These are phyloP conservation scores for Hypsibius dujardini DNA, from an alignment of 1,140 invertebrate species.

Conservation along the genomic window DNA sequence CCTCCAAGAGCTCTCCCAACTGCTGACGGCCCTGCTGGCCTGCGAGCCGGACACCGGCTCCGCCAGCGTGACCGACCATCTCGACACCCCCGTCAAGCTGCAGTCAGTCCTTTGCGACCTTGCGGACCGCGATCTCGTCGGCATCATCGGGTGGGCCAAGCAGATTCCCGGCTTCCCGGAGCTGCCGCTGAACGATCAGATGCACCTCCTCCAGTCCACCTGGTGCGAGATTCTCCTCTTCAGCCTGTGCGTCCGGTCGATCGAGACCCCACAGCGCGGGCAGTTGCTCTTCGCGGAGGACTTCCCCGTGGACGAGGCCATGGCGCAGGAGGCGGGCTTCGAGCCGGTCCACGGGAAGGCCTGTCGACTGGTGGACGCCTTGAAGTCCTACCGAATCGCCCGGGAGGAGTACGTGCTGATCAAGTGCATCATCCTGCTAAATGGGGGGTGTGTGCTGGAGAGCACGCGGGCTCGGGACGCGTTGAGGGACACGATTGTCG, in stretches of 20 bases:
- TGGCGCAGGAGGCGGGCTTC: conserved; percentile 3
- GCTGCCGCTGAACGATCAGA: conserved; percentile 72
- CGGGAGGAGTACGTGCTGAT: conserved; percentile 27
- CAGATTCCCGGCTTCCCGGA: conserved; percentile 87
- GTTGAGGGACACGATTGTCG: conserved; percentile 67
- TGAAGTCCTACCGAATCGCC: not conserved
- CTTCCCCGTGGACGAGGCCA: conserved; percentile 49
- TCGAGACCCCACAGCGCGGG: not conserved
- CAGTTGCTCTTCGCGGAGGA: conserved; percentile 30
- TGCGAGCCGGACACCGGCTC: conserved; percentile 71
- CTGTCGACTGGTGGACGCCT: not conserved
- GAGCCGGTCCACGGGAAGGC: not conserved
- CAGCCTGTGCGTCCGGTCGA: conserved; percentile 65
- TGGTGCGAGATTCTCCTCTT: conserved; percentile 88
- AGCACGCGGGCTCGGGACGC: conserved; percentile 60
- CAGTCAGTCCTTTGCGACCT: conserved; percentile 56
- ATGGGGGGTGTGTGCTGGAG: conserved; percentile 62
- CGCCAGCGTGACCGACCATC: conserved; percentile 34
- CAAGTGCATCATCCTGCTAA: conserved; percentile 28
- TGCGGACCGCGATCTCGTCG: conserved; percentile 79
- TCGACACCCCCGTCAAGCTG: conserved; percentile 39
- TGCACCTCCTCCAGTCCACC: conserved; percentile 79
- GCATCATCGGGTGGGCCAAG: conserved; percentile 90
- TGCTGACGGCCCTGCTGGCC: conserved; percentile 60
- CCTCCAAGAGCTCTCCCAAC: conserved; percentile 45